phyloP scores from a whole-genome alignment of 2,888 invertebrate genomes.

The Thymelicus acteon region DNA sequence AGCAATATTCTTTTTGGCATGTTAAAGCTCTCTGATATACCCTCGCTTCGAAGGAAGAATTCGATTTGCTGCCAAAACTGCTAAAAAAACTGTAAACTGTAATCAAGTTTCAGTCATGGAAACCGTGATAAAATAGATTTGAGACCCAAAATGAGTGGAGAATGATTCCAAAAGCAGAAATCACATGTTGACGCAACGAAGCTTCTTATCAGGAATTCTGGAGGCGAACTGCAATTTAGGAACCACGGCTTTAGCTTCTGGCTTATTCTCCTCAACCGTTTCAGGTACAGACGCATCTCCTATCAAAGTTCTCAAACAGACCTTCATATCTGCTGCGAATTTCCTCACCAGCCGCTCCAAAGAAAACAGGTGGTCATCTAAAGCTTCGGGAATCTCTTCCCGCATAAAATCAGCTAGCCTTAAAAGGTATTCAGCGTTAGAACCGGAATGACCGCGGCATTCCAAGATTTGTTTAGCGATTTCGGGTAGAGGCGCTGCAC shows the following conservation, averaged over 20 bases:
- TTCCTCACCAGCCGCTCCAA: slow-evolving; percentile 88
- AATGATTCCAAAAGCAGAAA: slow-evolving; percentile 45
- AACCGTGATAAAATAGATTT: slow-evolving; percentile 20
- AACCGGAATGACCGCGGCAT: slow-evolving; percentile 92
- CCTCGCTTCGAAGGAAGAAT: slow-evolving; percentile 4
- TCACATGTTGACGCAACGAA: slow-evolving; percentile 92
- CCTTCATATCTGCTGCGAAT: slow-evolving; percentile 78
- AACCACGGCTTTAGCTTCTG: slow-evolving; percentile 70
- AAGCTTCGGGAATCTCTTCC: slow-evolving; percentile 89
- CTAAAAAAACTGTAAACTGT: not conserved
- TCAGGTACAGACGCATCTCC: slow-evolving; percentile 55
- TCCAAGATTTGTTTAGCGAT: slow-evolving; percentile 93
- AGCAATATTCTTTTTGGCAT: slow-evolving; percentile 37
- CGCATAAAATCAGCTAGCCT: slow-evolving; percentile 93
- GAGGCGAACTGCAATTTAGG: slow-evolving; percentile 88
- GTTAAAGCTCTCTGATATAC: slow-evolving; percentile 38
- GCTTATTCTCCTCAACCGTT: slow-evolving; percentile 57
- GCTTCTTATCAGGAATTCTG: slow-evolving; percentile 88
- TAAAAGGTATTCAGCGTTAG: slow-evolving; percentile 95
- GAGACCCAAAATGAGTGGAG: not conserved
- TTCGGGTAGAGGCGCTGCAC: slow-evolving; percentile 89
- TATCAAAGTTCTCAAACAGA: slow-evolving; percentile 85
- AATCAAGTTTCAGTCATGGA: not conserved
- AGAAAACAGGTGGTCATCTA: slow-evolving; percentile 91
- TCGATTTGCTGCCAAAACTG: slow-evolving; percentile 23